These are phyloP conservation scores for Lasius fuliginosus DNA, from an alignment of 2,888 invertebrate species.

Conservation along the genomic window DNA sequence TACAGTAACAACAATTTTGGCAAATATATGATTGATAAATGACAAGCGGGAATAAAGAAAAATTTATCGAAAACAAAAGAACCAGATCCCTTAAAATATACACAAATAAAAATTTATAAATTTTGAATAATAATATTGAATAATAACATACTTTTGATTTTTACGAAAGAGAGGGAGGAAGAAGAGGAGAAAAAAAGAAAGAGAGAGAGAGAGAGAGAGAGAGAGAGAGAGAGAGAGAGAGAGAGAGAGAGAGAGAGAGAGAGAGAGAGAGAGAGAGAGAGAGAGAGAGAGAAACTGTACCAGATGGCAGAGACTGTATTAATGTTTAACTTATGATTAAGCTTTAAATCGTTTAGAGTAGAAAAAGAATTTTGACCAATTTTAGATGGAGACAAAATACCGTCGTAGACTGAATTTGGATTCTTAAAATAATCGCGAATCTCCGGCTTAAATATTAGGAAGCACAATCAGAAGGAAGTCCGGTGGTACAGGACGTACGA, in stretches of 20 bases:
- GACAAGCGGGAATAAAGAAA: not conserved
- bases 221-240: too few relatives aligned
- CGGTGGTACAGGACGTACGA: slow-evolving; percentile 81
- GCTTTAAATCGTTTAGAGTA: not conserved
- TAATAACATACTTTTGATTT: not conserved
- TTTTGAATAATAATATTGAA: not conserved
- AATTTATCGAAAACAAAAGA: not conserved
- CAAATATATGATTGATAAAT: not conserved
- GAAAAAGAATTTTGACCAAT: slow-evolving; percentile 41
- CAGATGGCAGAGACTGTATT: not conserved
- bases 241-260: not conserved
- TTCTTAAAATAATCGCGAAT: slow-evolving; percentile 67
- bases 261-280: not conserved
- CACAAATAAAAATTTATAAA: not conserved
- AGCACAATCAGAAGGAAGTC: slow-evolving; percentile 84
- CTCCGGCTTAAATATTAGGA: slow-evolving; percentile 81
- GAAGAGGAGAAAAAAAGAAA: not conserved
- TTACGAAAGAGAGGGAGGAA: not conserved
- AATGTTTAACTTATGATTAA: not conserved
- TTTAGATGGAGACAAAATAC: not conserved
- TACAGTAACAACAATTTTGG: not conserved
- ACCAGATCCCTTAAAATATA: not conserved
- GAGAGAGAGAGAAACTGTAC: not conserved
- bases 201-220: not conserved
- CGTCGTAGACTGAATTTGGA: not conserved